Conservation (phyloP, 2,797 vertebrate genomes). For the Carapus acus region DNA sequence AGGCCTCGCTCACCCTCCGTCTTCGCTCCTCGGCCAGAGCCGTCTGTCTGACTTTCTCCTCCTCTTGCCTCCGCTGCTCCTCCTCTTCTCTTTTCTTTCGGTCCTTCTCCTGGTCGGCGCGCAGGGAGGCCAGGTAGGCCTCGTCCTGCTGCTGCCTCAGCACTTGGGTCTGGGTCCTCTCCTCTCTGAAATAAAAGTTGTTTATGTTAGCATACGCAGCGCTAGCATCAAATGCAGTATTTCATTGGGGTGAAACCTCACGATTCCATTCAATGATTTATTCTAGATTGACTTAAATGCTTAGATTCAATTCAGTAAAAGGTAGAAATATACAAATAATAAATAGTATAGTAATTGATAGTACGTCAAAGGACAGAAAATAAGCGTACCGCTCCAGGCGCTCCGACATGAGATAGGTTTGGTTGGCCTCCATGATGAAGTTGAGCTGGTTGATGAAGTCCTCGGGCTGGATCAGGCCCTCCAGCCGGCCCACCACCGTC, state of each 20-base stretch:
- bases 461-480: conserved; percentile 94
- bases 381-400: conserved; percentile 84
- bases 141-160: conserved; percentile 97
- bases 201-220: too few species aligned
- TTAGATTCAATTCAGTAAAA: too few species aligned
- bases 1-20: conserved; percentile 81
- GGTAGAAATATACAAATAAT: too few species aligned
- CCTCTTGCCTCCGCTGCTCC: conserved; percentile 85
- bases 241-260: too few species aligned
- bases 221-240: too few species aligned
- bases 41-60: conserved; percentile 87
- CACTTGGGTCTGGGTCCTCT: conserved; percentile 97
- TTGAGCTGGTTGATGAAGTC: conserved; percentile 95
- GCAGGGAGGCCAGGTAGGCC: conserved; percentile 88
- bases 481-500: conserved; percentile 94
- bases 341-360: too few species aligned
- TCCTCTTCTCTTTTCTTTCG: conserved; percentile 90
- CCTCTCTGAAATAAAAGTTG: conserved; percentile 85
- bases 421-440: conserved; percentile 98
- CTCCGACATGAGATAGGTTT: conserved; percentile 94
- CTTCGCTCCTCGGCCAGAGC: conserved; percentile 88
- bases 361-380: too few species aligned
- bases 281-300: too few species aligned
- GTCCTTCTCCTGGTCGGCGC: conserved; percentile 96
- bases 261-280: too few species aligned